A percentile compares a stretch with the other conserved stretches of the same genome.
phyloP scores from a whole-genome alignment of 2,113 vertebrate genomes.

The Vidua macroura region DNA sequence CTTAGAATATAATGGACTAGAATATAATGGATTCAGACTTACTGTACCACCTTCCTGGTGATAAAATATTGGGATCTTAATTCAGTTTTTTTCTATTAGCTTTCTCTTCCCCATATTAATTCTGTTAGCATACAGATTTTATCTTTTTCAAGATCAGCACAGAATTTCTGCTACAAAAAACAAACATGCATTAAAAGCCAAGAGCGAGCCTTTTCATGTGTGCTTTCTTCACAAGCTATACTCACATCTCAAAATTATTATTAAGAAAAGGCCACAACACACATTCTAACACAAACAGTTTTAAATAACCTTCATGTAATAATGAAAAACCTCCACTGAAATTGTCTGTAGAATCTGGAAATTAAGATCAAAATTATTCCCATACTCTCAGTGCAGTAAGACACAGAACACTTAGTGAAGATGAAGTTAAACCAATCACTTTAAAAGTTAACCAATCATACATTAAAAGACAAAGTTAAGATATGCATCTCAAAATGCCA shows the following conservation, averaged over 20 bases:
- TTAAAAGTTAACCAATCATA: background rate
- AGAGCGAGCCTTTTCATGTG: background rate
- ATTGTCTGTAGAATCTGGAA: background rate
- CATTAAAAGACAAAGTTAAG: background rate
- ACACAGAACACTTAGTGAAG: background rate
- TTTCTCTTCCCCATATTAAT: background rate
- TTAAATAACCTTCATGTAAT: background rate
- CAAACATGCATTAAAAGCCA: background rate
- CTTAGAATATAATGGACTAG: background rate
- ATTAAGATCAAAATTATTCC: background rate
- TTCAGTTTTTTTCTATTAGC: background rate
- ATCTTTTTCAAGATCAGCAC: background rate
- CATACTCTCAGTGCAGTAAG: background rate
- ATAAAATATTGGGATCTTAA: background rate
- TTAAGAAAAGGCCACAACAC: background rate
- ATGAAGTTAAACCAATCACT: background rate
- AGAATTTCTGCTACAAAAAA: background rate
- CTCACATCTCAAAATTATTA: background rate
- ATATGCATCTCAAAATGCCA: background rate
- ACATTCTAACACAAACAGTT: background rate
- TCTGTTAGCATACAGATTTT: background rate
- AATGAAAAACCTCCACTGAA: background rate
- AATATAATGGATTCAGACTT: background rate
- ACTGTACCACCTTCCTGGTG: background rate
- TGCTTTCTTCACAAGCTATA: background rate